These are phyloP conservation scores for Nephotettix cincticeps DNA, from an alignment of 1,140 invertebrate genomes.

Conservation along the genomic window DNA sequence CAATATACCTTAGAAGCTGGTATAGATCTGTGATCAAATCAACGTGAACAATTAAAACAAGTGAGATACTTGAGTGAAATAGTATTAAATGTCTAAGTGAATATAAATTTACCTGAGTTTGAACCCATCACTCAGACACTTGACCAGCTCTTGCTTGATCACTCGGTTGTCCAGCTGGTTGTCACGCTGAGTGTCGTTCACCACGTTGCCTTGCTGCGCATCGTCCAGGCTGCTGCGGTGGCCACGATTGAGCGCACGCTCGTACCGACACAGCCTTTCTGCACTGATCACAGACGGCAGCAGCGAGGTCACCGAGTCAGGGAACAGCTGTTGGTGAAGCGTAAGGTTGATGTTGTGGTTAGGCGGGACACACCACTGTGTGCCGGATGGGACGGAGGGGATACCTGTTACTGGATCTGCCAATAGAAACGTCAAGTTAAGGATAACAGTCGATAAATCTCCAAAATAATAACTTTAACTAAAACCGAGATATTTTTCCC, in stretches of 20 bases:
- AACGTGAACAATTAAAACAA: too few relatives aligned
- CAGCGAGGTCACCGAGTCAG: conserved; percentile 48
- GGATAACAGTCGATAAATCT: too few relatives aligned
- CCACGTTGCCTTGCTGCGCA: neutral
- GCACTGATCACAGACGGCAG: conserved; percentile 27
- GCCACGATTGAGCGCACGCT: conserved; percentile 57
- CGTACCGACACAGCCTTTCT: conserved; percentile 53
- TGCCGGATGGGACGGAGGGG: conserved; percentile 46
- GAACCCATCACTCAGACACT: conserved; percentile 52
- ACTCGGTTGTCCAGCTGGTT: conserved; percentile 24
- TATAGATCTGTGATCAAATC: too few relatives aligned
- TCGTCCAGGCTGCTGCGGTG: conserved; percentile 46
- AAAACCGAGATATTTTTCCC: too few relatives aligned
- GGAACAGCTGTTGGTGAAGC: conserved; percentile 73
- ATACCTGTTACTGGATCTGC: conserved; percentile 68
- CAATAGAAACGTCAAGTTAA: too few relatives aligned
- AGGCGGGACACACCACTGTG: conserved; percentile 4
- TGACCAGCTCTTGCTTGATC: conserved; percentile 45
- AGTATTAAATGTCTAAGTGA: too few relatives aligned
- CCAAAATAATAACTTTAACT: too few relatives aligned
- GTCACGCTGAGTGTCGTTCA: neutral
- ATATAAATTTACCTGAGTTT: conserved; percentile 53
- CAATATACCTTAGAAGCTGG: too few relatives aligned
- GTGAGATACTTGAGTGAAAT: too few relatives aligned
- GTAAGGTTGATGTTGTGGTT: conserved; percentile 78